Evolutionary conservation across 2,113 vertebrate genomes (phyloP).

Genomic region (Arenaria interpres): DNA sequence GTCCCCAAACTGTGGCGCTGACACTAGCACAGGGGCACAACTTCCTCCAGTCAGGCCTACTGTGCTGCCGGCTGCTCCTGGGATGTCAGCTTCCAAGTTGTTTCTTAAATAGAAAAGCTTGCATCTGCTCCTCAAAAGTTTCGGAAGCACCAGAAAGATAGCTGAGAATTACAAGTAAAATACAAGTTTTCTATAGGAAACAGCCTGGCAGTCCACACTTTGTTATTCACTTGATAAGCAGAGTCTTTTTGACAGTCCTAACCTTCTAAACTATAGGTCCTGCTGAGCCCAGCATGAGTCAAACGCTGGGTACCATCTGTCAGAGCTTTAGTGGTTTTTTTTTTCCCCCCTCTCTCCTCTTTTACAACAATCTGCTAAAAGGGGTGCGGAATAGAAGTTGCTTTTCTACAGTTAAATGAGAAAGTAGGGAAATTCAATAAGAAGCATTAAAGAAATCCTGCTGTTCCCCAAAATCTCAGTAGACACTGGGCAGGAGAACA

Average conservation of each 20-base stretch:
- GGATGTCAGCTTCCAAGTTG: slow-evolving; percentile 41
- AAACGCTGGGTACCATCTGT: slow-evolving; percentile 97
- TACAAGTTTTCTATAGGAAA: slow-evolving; percentile 89
- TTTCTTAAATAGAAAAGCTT: slow-evolving; percentile 49
- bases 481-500: not conserved
- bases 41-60: slow-evolving; percentile 43
- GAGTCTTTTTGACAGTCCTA: slow-evolving; percentile 97
- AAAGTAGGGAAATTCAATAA: slow-evolving; percentile 50
- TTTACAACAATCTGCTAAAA: slow-evolving; percentile 72
- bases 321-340: slow-evolving; percentile 82
- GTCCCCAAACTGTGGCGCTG: not conserved
- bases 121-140: slow-evolving; percentile 56
- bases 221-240: slow-evolving; percentile 94
- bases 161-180: slow-evolving; percentile 76
- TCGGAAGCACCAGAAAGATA: slow-evolving; percentile 58
- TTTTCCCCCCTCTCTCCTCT: slow-evolving; percentile 24
- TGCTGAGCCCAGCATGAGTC: slow-evolving; percentile 94
- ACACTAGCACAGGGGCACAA: slow-evolving; percentile 20
- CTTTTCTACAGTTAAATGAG: slow-evolving; percentile 36
- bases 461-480: not conserved
- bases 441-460: slow-evolving; percentile 45
- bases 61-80: slow-evolving; percentile 29
- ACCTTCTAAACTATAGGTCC: slow-evolving; percentile 95
- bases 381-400: slow-evolving; percentile 53
- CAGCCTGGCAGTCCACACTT: slow-evolving; percentile 88